phyloP scores from a whole-genome alignment of 2,888 invertebrate species.

The Sarcophaga rosellei region DNA sequence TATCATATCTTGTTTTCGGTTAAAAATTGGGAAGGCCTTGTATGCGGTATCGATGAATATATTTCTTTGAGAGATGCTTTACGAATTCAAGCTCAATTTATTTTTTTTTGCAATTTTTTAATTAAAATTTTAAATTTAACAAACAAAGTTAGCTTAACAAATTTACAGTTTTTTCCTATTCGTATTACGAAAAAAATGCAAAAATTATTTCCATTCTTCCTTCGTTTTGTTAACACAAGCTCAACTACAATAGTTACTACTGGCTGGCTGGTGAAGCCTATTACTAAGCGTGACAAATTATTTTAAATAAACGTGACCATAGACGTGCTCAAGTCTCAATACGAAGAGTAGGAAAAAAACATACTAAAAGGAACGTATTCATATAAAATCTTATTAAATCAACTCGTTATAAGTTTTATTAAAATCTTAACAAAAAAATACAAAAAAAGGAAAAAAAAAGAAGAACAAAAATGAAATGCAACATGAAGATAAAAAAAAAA shows the following conservation, averaged over 20 bases:
- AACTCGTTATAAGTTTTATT: conserved; percentile 49
- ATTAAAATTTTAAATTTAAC: background rate
- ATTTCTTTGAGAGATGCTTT: no score
- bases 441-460: background rate
- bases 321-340: conserved; percentile 32
- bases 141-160: background rate
- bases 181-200: background rate
- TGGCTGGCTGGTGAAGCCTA: background rate
- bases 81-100: no score
- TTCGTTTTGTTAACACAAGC: background rate
- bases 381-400: conserved; percentile 36
- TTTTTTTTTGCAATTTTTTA: background rate
- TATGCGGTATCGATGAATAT: no score
- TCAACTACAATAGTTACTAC: background rate
- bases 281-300: conserved; percentile 39
- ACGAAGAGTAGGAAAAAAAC: background rate
- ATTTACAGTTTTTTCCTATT: background rate
- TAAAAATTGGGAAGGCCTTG: no score
- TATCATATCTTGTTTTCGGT: no score
- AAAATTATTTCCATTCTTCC: background rate
- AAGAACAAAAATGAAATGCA: conserved; percentile 22
- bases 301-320: conserved; percentile 53
- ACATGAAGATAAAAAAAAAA: conserved; percentile 54
- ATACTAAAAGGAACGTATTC: conserved; percentile 1
- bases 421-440: background rate